These are phyloP conservation scores for Dryobotodes eremita DNA, from an alignment of 2,888 invertebrate genomes.

Conservation along the genomic window DNA sequence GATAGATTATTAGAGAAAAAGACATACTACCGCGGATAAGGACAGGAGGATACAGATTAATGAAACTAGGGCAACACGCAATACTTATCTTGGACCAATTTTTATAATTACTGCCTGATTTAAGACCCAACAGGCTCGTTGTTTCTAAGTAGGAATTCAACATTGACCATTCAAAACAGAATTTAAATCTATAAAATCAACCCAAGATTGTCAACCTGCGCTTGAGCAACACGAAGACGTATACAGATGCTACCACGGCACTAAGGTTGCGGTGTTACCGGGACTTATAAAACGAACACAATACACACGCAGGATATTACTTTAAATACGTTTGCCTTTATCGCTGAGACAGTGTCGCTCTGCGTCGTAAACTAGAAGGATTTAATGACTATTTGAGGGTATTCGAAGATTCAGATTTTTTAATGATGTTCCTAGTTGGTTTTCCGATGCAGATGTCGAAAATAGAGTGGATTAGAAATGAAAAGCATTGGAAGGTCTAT, in stretches of 20 bases:
- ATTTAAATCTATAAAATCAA: background rate
- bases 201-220: conserved; percentile 69
- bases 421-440: background rate
- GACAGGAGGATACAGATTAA: background rate
- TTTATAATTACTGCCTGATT: background rate
- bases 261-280: conserved; percentile 66
- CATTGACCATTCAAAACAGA: background rate
- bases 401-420: conserved; percentile 22
- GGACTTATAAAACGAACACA: conserved; percentile 73
- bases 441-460: conserved; percentile 13
- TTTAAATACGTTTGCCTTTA: conserved; percentile 63
- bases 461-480: background rate
- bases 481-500: no score
- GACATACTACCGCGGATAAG: no score
- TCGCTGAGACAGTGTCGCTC: conserved; percentile 54
- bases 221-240: conserved; percentile 72
- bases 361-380: conserved; percentile 48
- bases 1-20: background rate
- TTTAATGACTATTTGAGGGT: conserved; percentile 26
- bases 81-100: background rate
- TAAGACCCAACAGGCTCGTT: background rate
- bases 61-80: background rate
- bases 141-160: background rate
- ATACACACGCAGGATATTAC: conserved; percentile 73
- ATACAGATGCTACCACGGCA: conserved; percentile 76